phyloP scores from a whole-genome alignment of 2,888 invertebrate genomes.

The Cephus sareptanus region DNA sequence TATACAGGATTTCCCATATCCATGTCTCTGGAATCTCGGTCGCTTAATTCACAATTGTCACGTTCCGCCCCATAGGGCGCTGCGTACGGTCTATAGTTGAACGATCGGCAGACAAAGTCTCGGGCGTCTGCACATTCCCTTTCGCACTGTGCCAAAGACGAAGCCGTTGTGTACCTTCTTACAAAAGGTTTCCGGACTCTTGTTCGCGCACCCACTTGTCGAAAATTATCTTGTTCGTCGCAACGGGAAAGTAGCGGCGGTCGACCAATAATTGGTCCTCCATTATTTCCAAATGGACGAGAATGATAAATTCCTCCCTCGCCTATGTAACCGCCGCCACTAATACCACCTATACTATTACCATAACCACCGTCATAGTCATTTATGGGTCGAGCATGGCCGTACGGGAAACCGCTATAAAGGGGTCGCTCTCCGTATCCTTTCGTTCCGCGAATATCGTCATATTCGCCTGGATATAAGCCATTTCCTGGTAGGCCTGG shows the following conservation, averaged over 20 bases:
- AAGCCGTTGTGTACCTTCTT: conserved; percentile 77
- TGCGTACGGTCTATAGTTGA: conserved; percentile 81
- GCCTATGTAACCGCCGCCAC: conserved; percentile 58
- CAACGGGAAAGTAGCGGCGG: conserved; percentile 73
- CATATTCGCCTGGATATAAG: conserved; percentile 39
- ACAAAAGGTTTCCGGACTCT: conserved; percentile 84
- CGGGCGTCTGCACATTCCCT: conserved; percentile 84
- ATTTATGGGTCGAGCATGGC: conserved; percentile 16
- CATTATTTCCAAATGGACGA: conserved; percentile 56
- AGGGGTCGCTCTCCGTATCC: conserved; percentile 52
- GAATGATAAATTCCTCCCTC: conserved; percentile 59
- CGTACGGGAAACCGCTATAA: conserved; percentile 30
- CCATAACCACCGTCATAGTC: conserved; percentile 62
- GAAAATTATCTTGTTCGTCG: conserved; percentile 84
- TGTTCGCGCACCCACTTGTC: conserved; percentile 82
- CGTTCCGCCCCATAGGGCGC: conserved; percentile 74
- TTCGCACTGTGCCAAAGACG: conserved; percentile 84
- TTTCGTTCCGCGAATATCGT: conserved; percentile 53
- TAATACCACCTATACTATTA: conserved; percentile 34
- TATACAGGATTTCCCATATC: conserved; percentile 87
- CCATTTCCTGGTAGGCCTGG: conserved; percentile 29
- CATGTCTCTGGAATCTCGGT: conserved; percentile 84
- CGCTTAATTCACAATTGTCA: conserved; percentile 92
- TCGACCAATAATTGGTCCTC: conserved; percentile 63
- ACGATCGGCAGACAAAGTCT: conserved; percentile 87